A percentile compares a stretch with the other conserved stretches of the same genome.
These are phyloP conservation scores for Sesia bembeciformis DNA, from an alignment of 2,888 invertebrate species.

Conservation along the genomic window DNA sequence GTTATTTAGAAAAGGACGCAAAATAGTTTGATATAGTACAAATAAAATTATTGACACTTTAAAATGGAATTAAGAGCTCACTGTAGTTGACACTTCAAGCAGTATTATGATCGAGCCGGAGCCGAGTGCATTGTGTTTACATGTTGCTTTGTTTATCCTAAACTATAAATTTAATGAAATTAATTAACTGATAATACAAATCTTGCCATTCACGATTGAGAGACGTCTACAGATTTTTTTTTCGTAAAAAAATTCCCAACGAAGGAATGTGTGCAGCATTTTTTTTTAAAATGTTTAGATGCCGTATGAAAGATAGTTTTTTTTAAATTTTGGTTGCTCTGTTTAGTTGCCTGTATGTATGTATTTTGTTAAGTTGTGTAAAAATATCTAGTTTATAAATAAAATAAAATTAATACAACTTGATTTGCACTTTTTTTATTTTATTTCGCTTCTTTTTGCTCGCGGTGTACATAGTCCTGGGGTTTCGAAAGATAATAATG, in stretches of 20 bases:
- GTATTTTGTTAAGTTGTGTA: slow-evolving; percentile 75
- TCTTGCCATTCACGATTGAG: slow-evolving; percentile 7
- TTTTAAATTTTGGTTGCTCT: slow-evolving; percentile 54
- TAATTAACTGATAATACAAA: background rate
- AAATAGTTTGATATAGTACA: slow-evolving; percentile 59
- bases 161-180: background rate
- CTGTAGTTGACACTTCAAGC: slow-evolving; percentile 20
- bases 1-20: background rate
- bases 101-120: slow-evolving; percentile 36
- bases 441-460: slow-evolving; percentile 20
- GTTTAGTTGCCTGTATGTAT: slow-evolving; percentile 70
- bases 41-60: slow-evolving; percentile 40
- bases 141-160: slow-evolving; percentile 22
- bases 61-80: background rate
- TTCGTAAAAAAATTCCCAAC: background rate
- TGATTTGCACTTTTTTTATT: slow-evolving; percentile 60
- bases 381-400: slow-evolving; percentile 69
- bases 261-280: slow-evolving; percentile 5
- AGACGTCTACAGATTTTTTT: background rate
- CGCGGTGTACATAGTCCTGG: background rate
- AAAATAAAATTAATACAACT: slow-evolving; percentile 62
- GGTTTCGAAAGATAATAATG: background rate
- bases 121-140: background rate
- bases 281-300: slow-evolving; percentile 18
- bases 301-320: slow-evolving; percentile 46